phyloP scores from a whole-genome alignment of 2,113 vertebrate genomes.

The Cariama cristata region DNA sequence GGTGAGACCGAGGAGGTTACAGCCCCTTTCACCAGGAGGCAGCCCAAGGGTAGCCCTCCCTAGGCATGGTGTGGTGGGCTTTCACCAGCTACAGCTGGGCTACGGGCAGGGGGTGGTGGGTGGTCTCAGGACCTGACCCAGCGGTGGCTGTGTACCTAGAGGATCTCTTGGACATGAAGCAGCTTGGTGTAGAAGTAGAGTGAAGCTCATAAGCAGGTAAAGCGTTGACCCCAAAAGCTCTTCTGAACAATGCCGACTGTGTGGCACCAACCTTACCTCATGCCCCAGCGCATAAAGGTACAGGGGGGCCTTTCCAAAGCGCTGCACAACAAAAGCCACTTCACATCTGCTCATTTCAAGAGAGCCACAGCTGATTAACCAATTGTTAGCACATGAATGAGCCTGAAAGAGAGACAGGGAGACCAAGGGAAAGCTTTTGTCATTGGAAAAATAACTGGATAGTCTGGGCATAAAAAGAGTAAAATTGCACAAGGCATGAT shows the following conservation, averaged over 20 bases:
- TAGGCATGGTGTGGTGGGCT: not conserved
- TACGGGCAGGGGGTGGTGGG: not conserved
- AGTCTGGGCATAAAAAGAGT: not conserved
- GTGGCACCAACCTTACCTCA: not conserved
- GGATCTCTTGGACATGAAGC: not conserved
- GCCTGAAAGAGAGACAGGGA: conserved; percentile 37
- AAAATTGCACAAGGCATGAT: not conserved
- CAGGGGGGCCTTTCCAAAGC: not conserved
- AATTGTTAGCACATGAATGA: conserved; percentile 25
- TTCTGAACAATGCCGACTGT: not conserved
- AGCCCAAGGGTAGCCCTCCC: not conserved
- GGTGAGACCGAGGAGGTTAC: not conserved
- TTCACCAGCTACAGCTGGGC: not conserved
- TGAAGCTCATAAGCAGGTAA: not conserved
- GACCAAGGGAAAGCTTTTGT: conserved; percentile 15
- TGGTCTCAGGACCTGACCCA: not conserved
- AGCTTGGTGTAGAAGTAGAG: not conserved
- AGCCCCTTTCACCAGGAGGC: not conserved
- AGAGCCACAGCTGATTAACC: conserved; percentile 3
- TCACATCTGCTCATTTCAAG: conserved; percentile 30
- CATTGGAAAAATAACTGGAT: not conserved
- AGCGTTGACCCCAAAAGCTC: not conserved
- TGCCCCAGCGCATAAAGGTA: not conserved
- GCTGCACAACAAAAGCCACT: not conserved
- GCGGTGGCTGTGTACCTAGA: not conserved